Evolutionary conservation across 1,140 invertebrate species (phyloP).

Genomic region (Drosophila bipectinata): DNA sequence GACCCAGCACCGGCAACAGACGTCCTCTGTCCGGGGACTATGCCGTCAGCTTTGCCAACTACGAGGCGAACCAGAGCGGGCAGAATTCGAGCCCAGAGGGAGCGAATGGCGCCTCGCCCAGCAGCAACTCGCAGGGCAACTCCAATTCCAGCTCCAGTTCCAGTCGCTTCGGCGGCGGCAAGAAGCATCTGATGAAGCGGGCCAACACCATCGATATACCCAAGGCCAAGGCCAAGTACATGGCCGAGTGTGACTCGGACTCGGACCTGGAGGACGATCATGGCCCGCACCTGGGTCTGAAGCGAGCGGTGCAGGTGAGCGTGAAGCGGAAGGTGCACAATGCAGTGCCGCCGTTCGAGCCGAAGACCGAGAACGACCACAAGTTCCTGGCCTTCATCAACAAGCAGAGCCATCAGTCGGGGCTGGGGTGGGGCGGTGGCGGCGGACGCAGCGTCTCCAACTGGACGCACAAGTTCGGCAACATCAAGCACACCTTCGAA

Average conservation of each 20-base stretch:
- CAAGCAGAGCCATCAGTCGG: conserved; percentile 87
- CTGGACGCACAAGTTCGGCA: conserved; percentile 92
- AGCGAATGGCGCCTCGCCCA: conserved; percentile 5
- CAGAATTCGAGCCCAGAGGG: conserved; percentile 32
- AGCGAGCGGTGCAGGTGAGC: conserved; percentile 86
- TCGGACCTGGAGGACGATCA: conserved; percentile 77
- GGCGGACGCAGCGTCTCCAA: conserved; percentile 84
- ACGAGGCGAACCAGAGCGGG: conserved; percentile 20
- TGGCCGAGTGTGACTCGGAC: conserved; percentile 68
- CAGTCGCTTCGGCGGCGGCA: conserved; percentile 86
- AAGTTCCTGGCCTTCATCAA: conserved; percentile 93
- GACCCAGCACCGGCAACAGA: conserved; percentile 25
- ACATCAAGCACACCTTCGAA: conserved; percentile 94
- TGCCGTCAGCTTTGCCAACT: conserved; percentile 67
- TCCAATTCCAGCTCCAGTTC: conserved; percentile 32
- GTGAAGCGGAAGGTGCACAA: conserved; percentile 82
- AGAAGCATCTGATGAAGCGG: conserved; percentile 92
- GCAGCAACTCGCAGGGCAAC: conserved; percentile 18
- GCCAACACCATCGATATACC: conserved; percentile 95
- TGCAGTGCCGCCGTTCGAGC: conserved; percentile 88
- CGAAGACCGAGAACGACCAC: conserved; percentile 92
- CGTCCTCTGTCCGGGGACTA: conserved; percentile 74
- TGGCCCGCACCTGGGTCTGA: conserved; percentile 83
- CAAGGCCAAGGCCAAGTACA: conserved; percentile 85
- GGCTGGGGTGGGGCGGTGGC: conserved; percentile 76